phyloP scores from a whole-genome alignment of 2,888 invertebrate species.

The Tenthredo livida region DNA sequence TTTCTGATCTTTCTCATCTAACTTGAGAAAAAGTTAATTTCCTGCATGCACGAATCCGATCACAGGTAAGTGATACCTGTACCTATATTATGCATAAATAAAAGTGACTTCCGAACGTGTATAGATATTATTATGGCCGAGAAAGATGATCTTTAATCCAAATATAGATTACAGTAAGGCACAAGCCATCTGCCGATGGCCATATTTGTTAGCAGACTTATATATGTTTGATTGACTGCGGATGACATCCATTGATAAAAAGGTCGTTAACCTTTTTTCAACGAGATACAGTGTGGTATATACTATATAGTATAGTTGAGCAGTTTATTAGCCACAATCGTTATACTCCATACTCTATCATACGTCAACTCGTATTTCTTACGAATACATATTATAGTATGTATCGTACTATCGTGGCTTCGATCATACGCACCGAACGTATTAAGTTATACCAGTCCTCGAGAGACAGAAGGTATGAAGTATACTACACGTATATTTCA shows the following conservation, averaged over 20 bases:
- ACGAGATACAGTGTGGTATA: background rate
- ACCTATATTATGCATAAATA: background rate
- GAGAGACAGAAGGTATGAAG: background rate
- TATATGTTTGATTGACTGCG: constrained; percentile 48
- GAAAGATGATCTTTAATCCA: constrained; percentile 1
- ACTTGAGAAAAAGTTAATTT: background rate
- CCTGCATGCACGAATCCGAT: background rate
- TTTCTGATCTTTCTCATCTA: background rate
- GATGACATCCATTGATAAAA: constrained; percentile 53
- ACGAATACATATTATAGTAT: background rate
- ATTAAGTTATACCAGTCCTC: constrained; percentile 4
- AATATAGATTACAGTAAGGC: constrained; percentile 31
- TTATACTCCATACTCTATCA: background rate
- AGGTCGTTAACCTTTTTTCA: constrained; percentile 44
- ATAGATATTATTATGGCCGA: background rate
- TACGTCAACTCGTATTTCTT: background rate
- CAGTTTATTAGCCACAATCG: constrained; percentile 3
- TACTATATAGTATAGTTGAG: background rate
- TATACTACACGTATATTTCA: background rate
- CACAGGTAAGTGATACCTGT: too few species aligned
- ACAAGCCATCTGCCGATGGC: constrained; percentile 43
- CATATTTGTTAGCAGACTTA: constrained; percentile 49
- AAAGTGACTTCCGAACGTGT: background rate
- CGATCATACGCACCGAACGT: background rate
- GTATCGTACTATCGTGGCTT: background rate